Evolutionary conservation across 2,888 invertebrate species (phyloP).

Genomic region (Sphaeridia pumilis): DNA sequence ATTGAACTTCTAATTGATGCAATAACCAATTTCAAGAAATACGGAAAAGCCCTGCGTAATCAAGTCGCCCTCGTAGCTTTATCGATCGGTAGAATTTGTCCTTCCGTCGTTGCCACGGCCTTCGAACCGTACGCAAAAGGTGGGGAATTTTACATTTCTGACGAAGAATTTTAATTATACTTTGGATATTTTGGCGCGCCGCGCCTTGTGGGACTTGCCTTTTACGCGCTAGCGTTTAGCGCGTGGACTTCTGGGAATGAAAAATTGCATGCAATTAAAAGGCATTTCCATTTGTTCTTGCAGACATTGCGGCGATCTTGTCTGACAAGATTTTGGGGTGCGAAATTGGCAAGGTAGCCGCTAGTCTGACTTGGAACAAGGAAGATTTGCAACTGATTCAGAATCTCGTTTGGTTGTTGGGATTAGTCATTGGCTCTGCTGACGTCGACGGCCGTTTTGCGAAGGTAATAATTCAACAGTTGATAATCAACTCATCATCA

Average conservation of each 20-base stretch:
- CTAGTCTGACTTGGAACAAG: slow-evolving; percentile 19
- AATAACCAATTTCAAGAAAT: neutral
- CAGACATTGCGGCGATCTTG: slow-evolving; percentile 23
- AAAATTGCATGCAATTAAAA: neutral
- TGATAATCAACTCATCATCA: no score
- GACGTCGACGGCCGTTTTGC: neutral
- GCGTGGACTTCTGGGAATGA: neutral
- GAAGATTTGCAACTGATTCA: slow-evolving; percentile 29
- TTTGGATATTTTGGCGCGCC: neutral
- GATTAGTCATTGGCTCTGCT: slow-evolving; percentile 14
- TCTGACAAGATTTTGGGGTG: slow-evolving; percentile 12
- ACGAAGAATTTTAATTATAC: neutral
- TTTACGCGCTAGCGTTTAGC: neutral
- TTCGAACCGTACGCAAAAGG: neutral
- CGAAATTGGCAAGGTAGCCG: slow-evolving; percentile 8
- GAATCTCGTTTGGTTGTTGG: slow-evolving; percentile 24
- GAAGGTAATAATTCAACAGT: neutral
- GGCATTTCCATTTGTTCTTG: neutral
- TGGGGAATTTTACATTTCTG: neutral
- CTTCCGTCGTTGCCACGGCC: neutral
- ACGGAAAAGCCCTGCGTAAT: neutral
- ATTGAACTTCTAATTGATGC: neutral
- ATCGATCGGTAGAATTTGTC: no score
- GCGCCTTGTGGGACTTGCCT: neutral
- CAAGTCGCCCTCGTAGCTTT: no score